These are phyloP conservation scores for Calliopsis andreniformis DNA, from an alignment of 1,140 invertebrate genomes.

Conservation along the genomic window DNA sequence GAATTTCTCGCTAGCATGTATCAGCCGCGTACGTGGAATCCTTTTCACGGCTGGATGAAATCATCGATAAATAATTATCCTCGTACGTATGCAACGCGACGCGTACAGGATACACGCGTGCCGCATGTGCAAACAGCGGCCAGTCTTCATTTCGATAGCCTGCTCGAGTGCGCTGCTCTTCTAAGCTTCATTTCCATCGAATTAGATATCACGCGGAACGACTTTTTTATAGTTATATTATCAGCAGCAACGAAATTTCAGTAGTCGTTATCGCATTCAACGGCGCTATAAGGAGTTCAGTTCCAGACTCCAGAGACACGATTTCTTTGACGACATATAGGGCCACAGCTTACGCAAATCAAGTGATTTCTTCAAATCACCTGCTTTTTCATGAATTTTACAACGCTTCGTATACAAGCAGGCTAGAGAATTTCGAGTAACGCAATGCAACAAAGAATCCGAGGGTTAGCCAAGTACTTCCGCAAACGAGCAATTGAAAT, in stretches of 20 bases:
- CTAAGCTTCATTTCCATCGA: too few species aligned
- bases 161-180: neutral
- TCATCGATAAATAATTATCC: neutral
- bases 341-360: too few species aligned
- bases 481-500: slow-evolving; percentile 32
- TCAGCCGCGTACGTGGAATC: neutral
- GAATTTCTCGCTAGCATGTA: neutral
- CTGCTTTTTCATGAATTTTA: slow-evolving; percentile 15
- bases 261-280: too few species aligned
- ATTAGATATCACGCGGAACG: too few species aligned
- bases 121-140: neutral
- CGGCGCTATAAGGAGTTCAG: too few species aligned
- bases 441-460: slow-evolving; percentile 23
- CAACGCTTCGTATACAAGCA: too few species aligned
- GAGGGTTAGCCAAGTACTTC: slow-evolving; percentile 19
- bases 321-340: too few species aligned
- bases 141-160: neutral
- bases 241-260: too few species aligned
- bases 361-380: too few species aligned
- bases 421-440: neutral
- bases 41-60: neutral
- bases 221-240: too few species aligned
- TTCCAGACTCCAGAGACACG: too few species aligned
- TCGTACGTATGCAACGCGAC: neutral
- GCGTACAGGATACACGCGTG: neutral